phyloP scores from a whole-genome alignment of 1,140 invertebrate genomes.

The Drosophila nannoptera region DNA sequence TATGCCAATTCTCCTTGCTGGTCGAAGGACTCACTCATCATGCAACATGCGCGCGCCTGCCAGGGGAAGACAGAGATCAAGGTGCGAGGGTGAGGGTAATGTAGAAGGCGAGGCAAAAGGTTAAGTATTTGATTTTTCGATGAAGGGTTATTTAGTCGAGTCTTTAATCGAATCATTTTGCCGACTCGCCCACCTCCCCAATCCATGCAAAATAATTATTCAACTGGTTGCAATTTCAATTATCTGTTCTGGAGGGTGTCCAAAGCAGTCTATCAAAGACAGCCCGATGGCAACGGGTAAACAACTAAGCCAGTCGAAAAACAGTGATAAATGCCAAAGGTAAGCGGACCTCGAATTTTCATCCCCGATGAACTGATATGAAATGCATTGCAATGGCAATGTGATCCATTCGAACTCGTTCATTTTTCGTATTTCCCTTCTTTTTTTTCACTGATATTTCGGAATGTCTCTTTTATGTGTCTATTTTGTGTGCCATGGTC shows the following conservation, averaged over 20 bases:
- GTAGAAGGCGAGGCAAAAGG: too few species aligned
- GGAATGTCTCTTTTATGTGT: not conserved
- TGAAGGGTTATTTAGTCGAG: too few species aligned
- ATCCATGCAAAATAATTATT: too few species aligned
- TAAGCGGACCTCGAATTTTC: conserved; percentile 50
- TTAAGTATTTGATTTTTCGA: too few species aligned
- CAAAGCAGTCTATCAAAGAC: not conserved
- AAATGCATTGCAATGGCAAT: not conserved
- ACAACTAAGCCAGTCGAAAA: not conserved
- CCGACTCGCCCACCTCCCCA: too few species aligned
- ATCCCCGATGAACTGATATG: conserved; percentile 39
- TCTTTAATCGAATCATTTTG: too few species aligned
- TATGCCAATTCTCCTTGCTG: too few species aligned
- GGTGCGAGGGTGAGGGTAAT: too few species aligned
- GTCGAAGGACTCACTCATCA: not conserved
- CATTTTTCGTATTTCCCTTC: too few species aligned
- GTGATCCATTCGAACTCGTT: too few species aligned
- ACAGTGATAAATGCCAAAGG: conserved; percentile 5
- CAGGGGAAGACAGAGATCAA: not conserved
- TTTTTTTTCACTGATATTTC: not conserved
- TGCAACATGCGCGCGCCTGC: not conserved
- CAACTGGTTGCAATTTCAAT: too few species aligned
- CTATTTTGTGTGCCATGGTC: conserved; percentile 13
- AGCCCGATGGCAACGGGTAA: not conserved
- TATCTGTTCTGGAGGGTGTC: too few species aligned